Evolutionary conservation across 2,888 invertebrate species (phyloP), one percentile per base, ranked within the genome.

Genomic region (Psylliodes chrysocephalus): DNA sequence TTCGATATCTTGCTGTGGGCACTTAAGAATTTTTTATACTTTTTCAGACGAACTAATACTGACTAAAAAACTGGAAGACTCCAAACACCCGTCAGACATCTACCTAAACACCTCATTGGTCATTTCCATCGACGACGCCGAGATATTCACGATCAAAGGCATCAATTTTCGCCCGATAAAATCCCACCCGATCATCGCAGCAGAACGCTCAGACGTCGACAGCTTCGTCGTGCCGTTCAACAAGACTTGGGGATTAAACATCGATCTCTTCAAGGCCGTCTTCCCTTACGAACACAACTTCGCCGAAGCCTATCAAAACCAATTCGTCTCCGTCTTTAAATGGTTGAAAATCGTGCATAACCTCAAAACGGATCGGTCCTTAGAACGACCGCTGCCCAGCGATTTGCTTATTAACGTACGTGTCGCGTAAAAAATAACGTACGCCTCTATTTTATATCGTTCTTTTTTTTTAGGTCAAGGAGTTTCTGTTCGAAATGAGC

Each of bases 311-410:
- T 90, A 95, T 63, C 94, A 94, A 78, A 93, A 94, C 69, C 93
- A 95, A 77, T 89, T 94, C 64, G 88, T 97, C n/a, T 93, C 94
- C 0, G 86, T 95, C 25, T 89, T 93, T 77, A 98, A 97, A 80
- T 99, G 98, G 98, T 82, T 98, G 57, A 96, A 96, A 81, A 82
- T 91, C 64, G 87, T 95, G 8, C 96, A 97, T 79, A 87, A 86
- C 42, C 82, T 87, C 47, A 86, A n/a, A n/a, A n/a, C n/a, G n/a
- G n/a, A n/a, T n/a, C n/a, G n/a, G n/a, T n/a, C n/a, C n/a, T n/a
- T n/a, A n/a, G 87, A 89, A 6, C 89, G 90, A 18, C 89, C 90
- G 0, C 80, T 98, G 56, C 96, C 97, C 0, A 91, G 93, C 68
- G 98, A 98, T 85, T 83, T 98, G 72, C 87, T 93, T 56, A 93